phyloP scores from a whole-genome alignment of 1,140 invertebrate species.

The Drosophila fuyamai region DNA sequence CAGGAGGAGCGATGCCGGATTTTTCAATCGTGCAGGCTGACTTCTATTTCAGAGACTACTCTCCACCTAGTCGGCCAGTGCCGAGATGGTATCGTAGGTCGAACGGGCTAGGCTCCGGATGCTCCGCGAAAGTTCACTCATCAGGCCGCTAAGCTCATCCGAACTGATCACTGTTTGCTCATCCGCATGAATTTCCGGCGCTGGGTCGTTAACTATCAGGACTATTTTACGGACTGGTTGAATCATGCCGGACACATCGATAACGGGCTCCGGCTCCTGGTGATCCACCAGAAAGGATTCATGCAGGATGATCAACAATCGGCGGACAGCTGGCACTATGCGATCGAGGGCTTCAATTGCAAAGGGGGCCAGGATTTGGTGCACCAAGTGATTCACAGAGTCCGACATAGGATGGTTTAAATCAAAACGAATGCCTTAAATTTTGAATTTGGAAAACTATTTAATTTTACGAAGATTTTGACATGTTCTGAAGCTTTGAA shows the following conservation, averaged over 20 bases:
- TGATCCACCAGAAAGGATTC: slow-evolving; percentile 13
- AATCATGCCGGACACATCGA: slow-evolving; percentile 8
- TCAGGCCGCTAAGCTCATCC: neutral
- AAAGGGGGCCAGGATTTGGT: slow-evolving; percentile 6
- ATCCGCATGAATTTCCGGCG: neutral
- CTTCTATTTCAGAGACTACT: neutral
- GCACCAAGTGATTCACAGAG: slow-evolving; percentile 4
- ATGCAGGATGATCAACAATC: slow-evolving; percentile 17
- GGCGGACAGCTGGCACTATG: slow-evolving; percentile 10
- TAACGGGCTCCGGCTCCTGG: slow-evolving; percentile 1
- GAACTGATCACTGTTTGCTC: slow-evolving; percentile 7
- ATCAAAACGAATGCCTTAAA: neutral
- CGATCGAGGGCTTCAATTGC: slow-evolving; percentile 11
- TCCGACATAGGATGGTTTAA: neutral
- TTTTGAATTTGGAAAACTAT: neutral
- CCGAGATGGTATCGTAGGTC: slow-evolving; percentile 9
- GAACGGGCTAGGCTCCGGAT: neutral
- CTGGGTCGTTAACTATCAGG: slow-evolving; percentile 1
- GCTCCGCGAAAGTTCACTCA: neutral
- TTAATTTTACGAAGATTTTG: neutral
- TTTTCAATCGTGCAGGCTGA: slow-evolving; percentile 3
- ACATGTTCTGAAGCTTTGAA: too few relatives aligned
- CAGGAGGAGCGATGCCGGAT: neutral
- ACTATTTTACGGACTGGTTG: neutral
- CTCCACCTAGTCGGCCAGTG: neutral